Evolutionary conservation across 2,888 invertebrate genomes (phyloP).

Genomic region (Siphonodentalium dalli): DNA sequence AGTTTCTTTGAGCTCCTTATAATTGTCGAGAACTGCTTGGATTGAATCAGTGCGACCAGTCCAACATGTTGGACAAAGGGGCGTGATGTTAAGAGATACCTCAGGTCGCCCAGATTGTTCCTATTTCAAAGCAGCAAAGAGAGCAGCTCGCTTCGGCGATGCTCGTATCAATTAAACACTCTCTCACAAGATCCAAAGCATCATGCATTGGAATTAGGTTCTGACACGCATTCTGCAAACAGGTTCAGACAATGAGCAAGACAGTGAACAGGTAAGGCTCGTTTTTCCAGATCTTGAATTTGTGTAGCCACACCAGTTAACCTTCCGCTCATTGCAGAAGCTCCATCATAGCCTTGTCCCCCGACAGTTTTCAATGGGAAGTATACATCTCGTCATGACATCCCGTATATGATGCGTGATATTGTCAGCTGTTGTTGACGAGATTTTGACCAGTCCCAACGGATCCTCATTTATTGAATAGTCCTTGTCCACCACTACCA

Average conservation of each 20-base stretch:
- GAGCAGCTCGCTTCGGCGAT: constrained; percentile 21
- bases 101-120: neutral
- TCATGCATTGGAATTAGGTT: constrained; percentile 18
- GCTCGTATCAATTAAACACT: constrained; percentile 18
- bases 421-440: too few relatives aligned
- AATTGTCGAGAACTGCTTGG: constrained; percentile 15
- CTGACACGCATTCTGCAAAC: constrained; percentile 10
- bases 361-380: too few relatives aligned
- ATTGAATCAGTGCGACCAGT: constrained; percentile 21
- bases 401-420: too few relatives aligned
- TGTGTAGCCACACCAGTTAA: constrained; percentile 18
- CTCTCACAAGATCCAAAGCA: constrained; percentile 21
- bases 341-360: constrained; percentile 27
- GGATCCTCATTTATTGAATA: too few relatives aligned
- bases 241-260: constrained; percentile 24
- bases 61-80: constrained; percentile 27
- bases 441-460: too few relatives aligned
- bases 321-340: constrained; percentile 10
- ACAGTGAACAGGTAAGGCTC: constrained; percentile 22
- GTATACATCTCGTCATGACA: too few relatives aligned
- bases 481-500: too few relatives aligned
- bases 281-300: constrained; percentile 10
- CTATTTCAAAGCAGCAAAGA: constrained; percentile 17
- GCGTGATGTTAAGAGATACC: constrained; percentile 4
- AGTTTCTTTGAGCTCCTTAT: constrained; percentile 14